Percentiles rank a stretch among this genome's conserved stretches.
These are phyloP conservation scores for Panthera uncia DNA, from an alignment of 2,113 vertebrate genomes.

Conservation along the genomic window DNA sequence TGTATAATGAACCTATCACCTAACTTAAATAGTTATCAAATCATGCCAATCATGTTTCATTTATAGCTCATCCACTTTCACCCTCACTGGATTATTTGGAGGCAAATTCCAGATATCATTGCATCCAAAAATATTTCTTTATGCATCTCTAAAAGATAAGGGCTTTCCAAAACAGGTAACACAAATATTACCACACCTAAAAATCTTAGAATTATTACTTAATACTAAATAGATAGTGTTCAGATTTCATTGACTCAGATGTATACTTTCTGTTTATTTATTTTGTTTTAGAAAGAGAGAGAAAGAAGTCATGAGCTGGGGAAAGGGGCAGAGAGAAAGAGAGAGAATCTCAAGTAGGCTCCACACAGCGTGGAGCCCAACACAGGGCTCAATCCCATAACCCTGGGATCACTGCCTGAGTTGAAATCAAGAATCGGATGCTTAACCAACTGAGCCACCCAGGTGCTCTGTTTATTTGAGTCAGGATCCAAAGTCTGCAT, in stretches of 20 bases:
- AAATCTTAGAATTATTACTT: neutral
- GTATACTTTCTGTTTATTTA: conserved; percentile 27
- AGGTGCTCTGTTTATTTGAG: conserved; percentile 16
- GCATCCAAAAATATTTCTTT: neutral
- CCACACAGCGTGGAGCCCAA: too few species aligned
- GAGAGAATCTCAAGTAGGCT: too few species aligned
- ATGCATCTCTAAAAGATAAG: conserved; percentile 19
- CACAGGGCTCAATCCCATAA: too few species aligned
- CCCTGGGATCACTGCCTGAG: too few species aligned
- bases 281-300: too few species aligned
- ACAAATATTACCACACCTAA: neutral
- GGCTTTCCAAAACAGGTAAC: conserved; percentile 9
- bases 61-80: neutral
- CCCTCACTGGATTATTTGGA: neutral
- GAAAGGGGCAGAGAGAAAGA: too few species aligned
- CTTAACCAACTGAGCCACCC: too few species aligned
- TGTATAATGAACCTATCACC: neutral
- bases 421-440: too few species aligned
- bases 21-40: neutral
- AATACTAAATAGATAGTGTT: conserved; percentile 2
- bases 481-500: neutral
- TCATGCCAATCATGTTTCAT: neutral
- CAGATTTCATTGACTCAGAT: neutral
- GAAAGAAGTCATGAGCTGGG: too few species aligned
- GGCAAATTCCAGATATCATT: conserved; percentile 26